Base-by-base conservation (phyloP, 2,797 vertebrate species). In the Clarias fuscus region DNA sequence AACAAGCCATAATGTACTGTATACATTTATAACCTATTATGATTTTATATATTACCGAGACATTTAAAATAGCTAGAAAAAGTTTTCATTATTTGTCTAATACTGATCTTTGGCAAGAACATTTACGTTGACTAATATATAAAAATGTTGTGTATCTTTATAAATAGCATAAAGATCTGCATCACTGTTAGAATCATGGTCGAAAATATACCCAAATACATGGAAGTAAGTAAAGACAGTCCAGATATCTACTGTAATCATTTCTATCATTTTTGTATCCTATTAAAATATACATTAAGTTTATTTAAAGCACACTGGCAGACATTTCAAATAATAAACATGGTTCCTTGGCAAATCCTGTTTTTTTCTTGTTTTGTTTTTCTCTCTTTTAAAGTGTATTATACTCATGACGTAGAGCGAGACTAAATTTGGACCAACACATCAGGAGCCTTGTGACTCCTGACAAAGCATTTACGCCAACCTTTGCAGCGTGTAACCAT, bases 401-500 rank as follows among this genome's bases (percentile, higher is more conserved):
- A 43, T 24, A 14, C 62, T 40, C 15, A 62, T 81, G 79, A 81
- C 62, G 15, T 67, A 20, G 8, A 81, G 67, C 8, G 5, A 5
- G 33, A 53, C 88, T 88, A 88, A 85, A 90, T 86, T 67, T 86
- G 83, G 86, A 87, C 27, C 58, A 40, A 14, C 85, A 78, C 76
- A 87, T 84, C 5, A 86, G 86, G 58, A 82, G 75, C 83, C 85
- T 77, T 76, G 78, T 85, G 80, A 85, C 84, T 84, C 81, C 65
- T 64, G 62, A 86, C 79, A 85, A 87, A 58, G 79, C 83, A 86
- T 77, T 68, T 87, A 80, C 84, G 89, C 59, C 82, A 86, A 89
- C 88, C 90, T 90, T 88, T 88, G 58, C 56, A 88, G 91, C 89
- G 91, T 71, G 93, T 95, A 92, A 95, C 93, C 93, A 94, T 94